phyloP scores from a whole-genome alignment of 92 coral and sea anemone species.

The Palythoa heliodiscus region DNA sequence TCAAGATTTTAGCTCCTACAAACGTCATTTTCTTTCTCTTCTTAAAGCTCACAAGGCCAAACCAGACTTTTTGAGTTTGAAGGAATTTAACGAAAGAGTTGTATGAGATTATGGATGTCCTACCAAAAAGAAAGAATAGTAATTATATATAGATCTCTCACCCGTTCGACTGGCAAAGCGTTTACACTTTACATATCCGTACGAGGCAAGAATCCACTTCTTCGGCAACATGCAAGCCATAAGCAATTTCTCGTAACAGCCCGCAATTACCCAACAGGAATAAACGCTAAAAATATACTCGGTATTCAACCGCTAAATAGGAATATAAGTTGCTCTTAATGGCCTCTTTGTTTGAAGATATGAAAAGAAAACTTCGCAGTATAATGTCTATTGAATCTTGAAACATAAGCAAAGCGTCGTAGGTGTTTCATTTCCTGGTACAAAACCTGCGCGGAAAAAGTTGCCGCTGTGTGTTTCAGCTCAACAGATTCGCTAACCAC shows the following conservation, averaged over 20 bases:
- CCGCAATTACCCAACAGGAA: not conserved
- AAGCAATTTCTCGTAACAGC: not conserved
- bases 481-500: no score
- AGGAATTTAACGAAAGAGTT: not conserved
- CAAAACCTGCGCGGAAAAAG: not conserved
- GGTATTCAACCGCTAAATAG: slow-evolving; percentile 20
- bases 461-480: no score
- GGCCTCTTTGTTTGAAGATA: slow-evolving; percentile 24
- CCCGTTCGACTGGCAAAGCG: not conserved
- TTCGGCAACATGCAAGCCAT: slow-evolving; percentile 13
- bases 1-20: no score
- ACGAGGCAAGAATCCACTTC: not conserved
- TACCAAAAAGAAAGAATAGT: not conserved
- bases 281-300: not conserved
- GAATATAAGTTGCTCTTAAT: not conserved
- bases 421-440: not conserved
- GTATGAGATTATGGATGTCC: not conserved
- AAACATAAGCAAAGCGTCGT: not conserved
- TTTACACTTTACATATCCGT: not conserved
- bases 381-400: slow-evolving; percentile 12
- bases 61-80: not conserved
- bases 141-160: not conserved
- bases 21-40: no score
- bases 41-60: not conserved
- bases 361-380: slow-evolving; percentile 2